Evolutionary conservation across 2,888 invertebrate genomes (phyloP), one percentile per base, ranked within the genome.

Genomic region (Phaonia tiefii): DNA sequence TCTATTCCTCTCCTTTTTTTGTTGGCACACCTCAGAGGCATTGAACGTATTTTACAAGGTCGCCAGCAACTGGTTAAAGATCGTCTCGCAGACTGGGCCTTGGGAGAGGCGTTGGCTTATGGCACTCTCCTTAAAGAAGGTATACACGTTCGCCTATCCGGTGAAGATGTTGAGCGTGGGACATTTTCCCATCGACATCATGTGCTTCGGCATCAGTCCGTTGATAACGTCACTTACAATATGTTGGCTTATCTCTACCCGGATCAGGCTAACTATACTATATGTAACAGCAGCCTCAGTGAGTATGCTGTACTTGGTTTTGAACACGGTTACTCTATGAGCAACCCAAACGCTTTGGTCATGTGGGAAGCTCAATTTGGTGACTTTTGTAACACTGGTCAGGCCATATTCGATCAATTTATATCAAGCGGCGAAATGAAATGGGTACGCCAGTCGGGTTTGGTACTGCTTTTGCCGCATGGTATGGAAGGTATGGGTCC

Each of bases 351-450:
- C 91, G 97, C 99, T 0, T 92, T 99, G 84, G 98, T 99, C 0
- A 93, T 96, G 82, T 99, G 99, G 99, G 99, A 99, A 92, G 99
- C 98, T 0, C 99, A 99, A 91, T 99, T 99, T 91, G 99, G 99
- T 13, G 99, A 99, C 92, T 99, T 99, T 92, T 95, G 96, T 92
- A 99, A 99, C 92, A 99, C 97, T 15, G 99, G 99, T 11, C 99
- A 99, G 91, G 98, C 98, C 91, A 97, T 99, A 91, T 97, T 97
- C 89, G 97, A 99, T 92, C 96, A 96, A 92, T 96, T 97, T 91
- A 95, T 97, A 87, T 94, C 95, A 80, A 95, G 96, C 87, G 99
- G 99, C 5, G 98, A 99, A 92, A 95, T 97, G 83, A 99, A 99
- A 92, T 99, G 99, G 99, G 97, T 98, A 85, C 94, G 99, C 72